Base-by-base conservation (phyloP, 2,888 invertebrate species). In the Dryadula phaetusa region DNA sequence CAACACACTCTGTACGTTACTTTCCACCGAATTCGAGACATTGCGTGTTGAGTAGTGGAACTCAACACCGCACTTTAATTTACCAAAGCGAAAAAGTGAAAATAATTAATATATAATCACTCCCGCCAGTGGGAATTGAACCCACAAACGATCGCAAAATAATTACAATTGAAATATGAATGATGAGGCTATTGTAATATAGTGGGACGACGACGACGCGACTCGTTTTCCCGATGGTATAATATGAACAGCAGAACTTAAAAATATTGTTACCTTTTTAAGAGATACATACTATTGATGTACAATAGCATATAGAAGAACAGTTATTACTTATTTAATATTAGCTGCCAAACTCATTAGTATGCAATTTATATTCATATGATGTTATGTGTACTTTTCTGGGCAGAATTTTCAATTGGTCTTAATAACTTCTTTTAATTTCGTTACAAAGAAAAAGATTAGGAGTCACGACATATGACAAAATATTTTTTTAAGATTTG, bases 311-410 rank as follows among this genome's bases (percentile, higher is more conserved):
- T 56, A 22, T 40, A 40, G n/a, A 28, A 40, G 20, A n/a, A 56
- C 56, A 25, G 56, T 56, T 56, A 54, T 37, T 28, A 56, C 16
- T 56, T 56, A 25, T 40, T 56, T 56, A 25, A 40, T 25, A 56
- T 22, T 56, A 0, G 56, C 2, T 60, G 8, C 46, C 60, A 28
- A 60, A 56, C 0, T 40, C 16, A 22, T 22, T 60, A 32, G 44
- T 28, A 46, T 16, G 44, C 28, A 32, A 46, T 60, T 60, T 60
- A 60, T 46, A 44, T 60, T 60, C 60, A 60, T 32, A 46, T 7
- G 18, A 32, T 32, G 18, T 28, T 52, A 53, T 8, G 32, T 18
- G 46, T 62, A 37, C 16, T 37, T 46, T 32, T 20, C 44, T 12
- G 44, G 18, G 14, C 16, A 18, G 7, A 32, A 28, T 20, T 28